Evolutionary conservation across 2,888 invertebrate genomes (phyloP), one percentile per base, ranked within the genome.

Genomic region (Shargacucullia verbasci): DNA sequence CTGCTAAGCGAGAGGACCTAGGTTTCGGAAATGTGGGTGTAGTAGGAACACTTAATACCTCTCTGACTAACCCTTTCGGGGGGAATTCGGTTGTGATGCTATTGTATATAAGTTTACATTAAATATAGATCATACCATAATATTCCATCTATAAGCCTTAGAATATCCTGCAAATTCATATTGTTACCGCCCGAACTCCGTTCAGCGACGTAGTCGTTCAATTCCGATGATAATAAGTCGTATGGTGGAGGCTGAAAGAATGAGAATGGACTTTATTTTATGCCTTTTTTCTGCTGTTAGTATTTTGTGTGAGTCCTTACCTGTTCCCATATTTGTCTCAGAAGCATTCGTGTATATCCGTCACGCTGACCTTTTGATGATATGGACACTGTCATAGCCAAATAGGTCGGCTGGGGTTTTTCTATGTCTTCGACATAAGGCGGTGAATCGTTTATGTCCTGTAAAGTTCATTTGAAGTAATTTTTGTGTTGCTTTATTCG

Each of bases 311-410:
- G n/a, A 15, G 9, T 38, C 9, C 11, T 52, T 78, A 91, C 93
- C 86, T 89, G 89, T 70, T 91, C 89, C 91, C 91, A 92, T 87
- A 92, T 87, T 79, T 93, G 89, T 35, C 81, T 90, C 31, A 92
- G 58, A 6, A 87, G 66, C 89, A 92, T 88, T 64, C 92, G 85
- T 0, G 90, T 81, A 39, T 82, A 86, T 0, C 92, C 93, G 61
- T 94, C 94, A 0, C 93, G 84, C 68, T 93, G 94, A 0, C 93
- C 93, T 70, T 90, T 88, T 0, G 93, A 90, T 0, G 88, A 90
- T 59, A 93, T 80, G 0, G 92, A 84, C 0, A 93, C 83, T 0
- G 92, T 84, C 81, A 92, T 75, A 2, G 91, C 82, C 40, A 94
- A 75, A 67, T 94, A 92, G 31, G 64, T 84, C 0, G 92, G 90